These are phyloP conservation scores for Aphidius ervi DNA, from an alignment of 1,140 invertebrate genomes.

Conservation along the genomic window DNA sequence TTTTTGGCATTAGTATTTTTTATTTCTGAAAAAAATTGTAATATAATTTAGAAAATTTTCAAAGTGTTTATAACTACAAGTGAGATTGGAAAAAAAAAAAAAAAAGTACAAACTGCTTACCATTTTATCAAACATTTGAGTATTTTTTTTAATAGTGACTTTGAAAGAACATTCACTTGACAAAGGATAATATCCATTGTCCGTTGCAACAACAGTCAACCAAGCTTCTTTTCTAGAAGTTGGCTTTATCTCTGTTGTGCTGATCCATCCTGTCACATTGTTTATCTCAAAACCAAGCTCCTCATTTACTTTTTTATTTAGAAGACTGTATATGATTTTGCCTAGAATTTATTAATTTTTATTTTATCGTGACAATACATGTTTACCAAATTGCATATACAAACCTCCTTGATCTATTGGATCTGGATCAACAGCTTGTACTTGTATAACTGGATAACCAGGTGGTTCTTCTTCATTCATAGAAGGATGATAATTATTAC, in stretches of 20 bases:
- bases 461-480: conserved; percentile 64
- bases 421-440: conserved; percentile 60
- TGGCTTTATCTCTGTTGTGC: conserved; percentile 72
- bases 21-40: no score
- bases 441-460: conserved; percentile 62
- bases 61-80: no score
- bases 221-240: conserved; percentile 78
- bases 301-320: conserved; percentile 70
- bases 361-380: neutral
- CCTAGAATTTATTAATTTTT: conserved; percentile 29
- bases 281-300: conserved; percentile 76
- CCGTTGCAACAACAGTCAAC: conserved; percentile 75
- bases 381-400: neutral
- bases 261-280: conserved; percentile 68
- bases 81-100: neutral
- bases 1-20: no score
- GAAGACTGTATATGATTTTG: conserved; percentile 74
- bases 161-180: conserved; percentile 86
- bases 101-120: conserved; percentile 36
- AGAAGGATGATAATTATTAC: conserved; percentile 63
- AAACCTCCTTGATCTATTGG: conserved; percentile 68
- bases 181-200: conserved; percentile 77
- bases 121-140: conserved; percentile 80
- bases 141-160: conserved; percentile 79
- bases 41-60: no score